Percentiles rank a stretch among this genome's conserved stretches.
Conservation (phyloP, 1,140 invertebrate genomes). For the Euglossa dilemma region DNA sequence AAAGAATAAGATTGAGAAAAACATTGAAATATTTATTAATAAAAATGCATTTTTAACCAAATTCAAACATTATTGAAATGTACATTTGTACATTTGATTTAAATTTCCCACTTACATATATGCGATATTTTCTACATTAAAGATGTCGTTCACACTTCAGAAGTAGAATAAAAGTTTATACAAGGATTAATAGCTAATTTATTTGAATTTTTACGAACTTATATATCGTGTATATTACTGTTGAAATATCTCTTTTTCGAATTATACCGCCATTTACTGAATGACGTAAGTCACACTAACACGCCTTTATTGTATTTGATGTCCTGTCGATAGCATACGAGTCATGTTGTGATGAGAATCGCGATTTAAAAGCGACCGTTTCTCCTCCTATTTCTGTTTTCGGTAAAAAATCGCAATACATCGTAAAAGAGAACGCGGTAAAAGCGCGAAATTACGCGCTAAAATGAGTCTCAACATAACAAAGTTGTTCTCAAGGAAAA, state of each 20-base stretch:
- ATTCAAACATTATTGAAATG: neutral
- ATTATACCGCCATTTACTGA: neutral
- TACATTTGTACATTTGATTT: neutral
- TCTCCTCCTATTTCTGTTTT: neutral
- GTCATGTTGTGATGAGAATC: conserved; percentile 38
- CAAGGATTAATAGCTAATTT: neutral
- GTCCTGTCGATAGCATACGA: conserved; percentile 3
- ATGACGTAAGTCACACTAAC: neutral
- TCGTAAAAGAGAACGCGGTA: neutral
- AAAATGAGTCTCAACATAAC: conserved; percentile 79
- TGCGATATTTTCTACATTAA: neutral
- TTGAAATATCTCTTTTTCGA: neutral
- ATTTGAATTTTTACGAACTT: neutral
- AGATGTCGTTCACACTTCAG: neutral
- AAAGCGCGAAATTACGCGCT: conserved; percentile 32
- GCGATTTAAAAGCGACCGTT: conserved; percentile 5
- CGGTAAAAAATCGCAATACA: neutral
- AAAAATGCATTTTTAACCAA: no score
- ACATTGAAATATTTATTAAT: neutral
- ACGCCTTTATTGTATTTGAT: conserved; percentile 13
- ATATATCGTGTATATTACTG: neutral
- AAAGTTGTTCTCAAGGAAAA: conserved; percentile 80
- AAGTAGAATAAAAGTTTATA: neutral
- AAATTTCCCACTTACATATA: neutral
- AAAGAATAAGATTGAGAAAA: neutral